Percentiles rank a stretch among this genome's conserved stretches.
Conservation (phyloP, 2,888 invertebrate species). For the Ormyrus thymus region DNA sequence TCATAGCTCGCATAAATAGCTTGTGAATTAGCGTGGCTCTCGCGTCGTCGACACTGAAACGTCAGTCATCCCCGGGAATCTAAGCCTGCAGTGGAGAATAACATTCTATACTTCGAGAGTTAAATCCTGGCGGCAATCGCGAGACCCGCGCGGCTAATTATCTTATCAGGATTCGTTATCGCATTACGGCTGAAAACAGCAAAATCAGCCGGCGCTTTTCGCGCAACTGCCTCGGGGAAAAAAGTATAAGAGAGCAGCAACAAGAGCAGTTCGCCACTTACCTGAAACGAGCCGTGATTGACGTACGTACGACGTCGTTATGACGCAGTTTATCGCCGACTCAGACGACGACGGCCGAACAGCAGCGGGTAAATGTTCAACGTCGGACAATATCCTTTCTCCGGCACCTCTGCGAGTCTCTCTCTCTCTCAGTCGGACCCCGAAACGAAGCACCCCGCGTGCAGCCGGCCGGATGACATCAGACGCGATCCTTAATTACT, state of each 20-base stretch:
- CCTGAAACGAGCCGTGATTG: slow-evolving; percentile 67
- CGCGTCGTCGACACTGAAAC: no score
- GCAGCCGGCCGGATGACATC: slow-evolving; percentile 58
- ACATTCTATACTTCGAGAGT: no score
- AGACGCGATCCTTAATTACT: slow-evolving; percentile 67
- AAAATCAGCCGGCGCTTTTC: slow-evolving; percentile 2
- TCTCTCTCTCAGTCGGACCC: not conserved
- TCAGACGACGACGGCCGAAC: not conserved
- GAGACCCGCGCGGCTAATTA: not conserved
- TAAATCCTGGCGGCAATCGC: no score
- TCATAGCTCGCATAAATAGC: no score
- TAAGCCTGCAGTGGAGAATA: no score
- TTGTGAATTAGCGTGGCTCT: no score
- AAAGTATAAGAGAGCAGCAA: no score
- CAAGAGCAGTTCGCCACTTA: slow-evolving; percentile 48
- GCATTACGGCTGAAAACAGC: not conserved
- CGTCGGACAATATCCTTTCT: no score
- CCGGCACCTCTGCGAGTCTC: not conserved
- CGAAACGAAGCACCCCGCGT: no score
- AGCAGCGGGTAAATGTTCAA: no score
- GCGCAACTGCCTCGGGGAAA: no score
- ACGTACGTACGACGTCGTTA: slow-evolving; percentile 69
- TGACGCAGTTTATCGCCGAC: slow-evolving; percentile 35
- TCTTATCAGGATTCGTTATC: slow-evolving; percentile 5
- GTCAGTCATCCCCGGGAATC: no score